These are phyloP conservation scores for Pitangus sulphuratus DNA, from an alignment of 2,797 vertebrate species.

Conservation along the genomic window DNA sequence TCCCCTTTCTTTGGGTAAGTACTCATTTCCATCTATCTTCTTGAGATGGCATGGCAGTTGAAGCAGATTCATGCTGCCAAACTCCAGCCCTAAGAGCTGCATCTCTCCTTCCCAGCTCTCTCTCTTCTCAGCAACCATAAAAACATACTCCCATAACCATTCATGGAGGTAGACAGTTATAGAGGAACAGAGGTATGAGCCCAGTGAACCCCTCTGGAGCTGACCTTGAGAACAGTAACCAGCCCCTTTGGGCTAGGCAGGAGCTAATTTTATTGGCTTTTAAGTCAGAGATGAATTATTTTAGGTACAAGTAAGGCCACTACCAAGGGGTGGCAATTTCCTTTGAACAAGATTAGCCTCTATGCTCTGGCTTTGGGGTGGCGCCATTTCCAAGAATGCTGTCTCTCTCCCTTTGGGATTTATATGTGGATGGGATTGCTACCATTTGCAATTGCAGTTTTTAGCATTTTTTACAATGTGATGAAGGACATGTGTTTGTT, in stretches of 20 bases:
- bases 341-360: neutral
- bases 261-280: neutral
- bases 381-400: neutral
- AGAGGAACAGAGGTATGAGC: fast-evolving
- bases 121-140: neutral
- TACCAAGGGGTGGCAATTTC: neutral
- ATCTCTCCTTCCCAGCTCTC: neutral
- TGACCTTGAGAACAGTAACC: neutral
- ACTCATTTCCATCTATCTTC: neutral
- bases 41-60: neutral
- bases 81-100: neutral
- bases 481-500: neutral
- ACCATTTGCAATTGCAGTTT: neutral
- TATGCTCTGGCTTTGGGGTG: neutral
- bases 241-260: neutral
- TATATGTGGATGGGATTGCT: neutral
- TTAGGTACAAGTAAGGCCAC: neutral
- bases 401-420: neutral
- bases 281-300: neutral
- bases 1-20: neutral
- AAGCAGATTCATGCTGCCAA: neutral
- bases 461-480: neutral
- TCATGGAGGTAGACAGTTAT: neutral
- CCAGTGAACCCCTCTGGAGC: neutral
- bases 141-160: neutral